Evolutionary conservation across 2,113 vertebrate species (phyloP).

Genomic region (Amphiprion ocellaris): DNA sequence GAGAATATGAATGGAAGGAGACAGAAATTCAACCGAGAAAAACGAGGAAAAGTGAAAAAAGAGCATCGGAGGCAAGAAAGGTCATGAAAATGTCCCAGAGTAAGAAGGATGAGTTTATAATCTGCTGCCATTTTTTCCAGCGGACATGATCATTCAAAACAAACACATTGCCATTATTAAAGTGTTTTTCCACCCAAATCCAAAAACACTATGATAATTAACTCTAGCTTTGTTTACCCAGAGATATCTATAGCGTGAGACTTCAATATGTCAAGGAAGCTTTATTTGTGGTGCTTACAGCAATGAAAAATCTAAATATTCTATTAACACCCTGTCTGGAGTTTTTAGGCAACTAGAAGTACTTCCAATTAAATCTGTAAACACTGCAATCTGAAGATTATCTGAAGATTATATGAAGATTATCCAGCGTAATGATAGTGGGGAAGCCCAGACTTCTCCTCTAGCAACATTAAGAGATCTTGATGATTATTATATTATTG

Average conservation of each 20-base stretch:
- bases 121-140: conserved; percentile 4
- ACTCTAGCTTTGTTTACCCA: conserved; percentile 15
- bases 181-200: conserved; percentile 16
- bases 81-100: conserved; percentile 3
- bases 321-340: conserved; percentile 10
- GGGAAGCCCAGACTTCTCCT: too few relatives aligned
- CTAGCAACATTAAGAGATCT: too few relatives aligned
- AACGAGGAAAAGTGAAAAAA: conserved; percentile 37
- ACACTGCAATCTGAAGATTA: conserved; percentile 6
- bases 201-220: not conserved
- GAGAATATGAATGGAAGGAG: conserved; percentile 44
- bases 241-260: not conserved
- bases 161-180: not conserved
- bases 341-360: conserved; percentile 6
- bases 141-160: conserved; percentile 25
- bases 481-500: too few relatives aligned
- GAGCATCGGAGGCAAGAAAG: conserved; percentile 1
- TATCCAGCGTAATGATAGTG: too few relatives aligned
- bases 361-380: conserved; percentile 19
- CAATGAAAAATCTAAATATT: conserved; percentile 9
- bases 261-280: not conserved
- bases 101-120: conserved; percentile 4
- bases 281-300: conserved; percentile 14
- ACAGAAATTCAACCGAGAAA: conserved; percentile 58
- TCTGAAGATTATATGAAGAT: conserved; percentile 13